These are phyloP conservation scores for Phodopus roborovskii DNA, from an alignment of 2,113 vertebrate genomes.

Conservation along the genomic window DNA sequence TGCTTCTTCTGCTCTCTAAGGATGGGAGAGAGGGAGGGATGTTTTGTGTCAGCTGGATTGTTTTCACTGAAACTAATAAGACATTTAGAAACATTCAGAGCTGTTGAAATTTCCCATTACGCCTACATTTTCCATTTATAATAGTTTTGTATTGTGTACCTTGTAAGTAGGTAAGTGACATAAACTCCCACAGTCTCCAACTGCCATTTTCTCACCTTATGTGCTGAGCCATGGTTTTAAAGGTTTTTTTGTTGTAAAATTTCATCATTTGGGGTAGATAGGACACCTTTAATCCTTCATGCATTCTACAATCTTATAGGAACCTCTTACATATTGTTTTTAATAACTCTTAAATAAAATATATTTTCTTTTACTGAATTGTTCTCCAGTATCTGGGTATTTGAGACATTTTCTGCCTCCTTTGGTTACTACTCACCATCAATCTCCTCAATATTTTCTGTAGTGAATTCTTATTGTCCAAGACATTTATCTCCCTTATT, in stretches of 20 bases:
- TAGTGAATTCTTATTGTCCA: neutral
- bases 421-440: neutral
- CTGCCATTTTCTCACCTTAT: neutral
- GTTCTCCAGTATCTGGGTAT: neutral
- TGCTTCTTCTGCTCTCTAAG: neutral
- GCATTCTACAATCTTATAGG: too few relatives aligned
- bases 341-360: constrained; percentile 2
- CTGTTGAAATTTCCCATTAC: neutral
- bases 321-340: neutral
- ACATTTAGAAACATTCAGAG: neutral
- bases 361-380: neutral
- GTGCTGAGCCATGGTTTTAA: neutral
- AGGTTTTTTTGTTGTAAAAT: neutral
- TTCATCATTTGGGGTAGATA: neutral
- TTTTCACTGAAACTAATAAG: constrained; percentile 6
- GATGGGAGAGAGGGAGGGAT: neutral
- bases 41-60: neutral
- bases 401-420: neutral
- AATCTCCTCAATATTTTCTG: neutral
- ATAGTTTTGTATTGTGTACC: neutral
- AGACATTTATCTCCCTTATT: neutral
- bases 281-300: neutral
- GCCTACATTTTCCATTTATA: neutral
- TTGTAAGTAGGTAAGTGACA: neutral
- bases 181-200: neutral